phyloP scores from a whole-genome alignment of 2,797 vertebrate genomes.

The Sebastes goodei region DNA sequence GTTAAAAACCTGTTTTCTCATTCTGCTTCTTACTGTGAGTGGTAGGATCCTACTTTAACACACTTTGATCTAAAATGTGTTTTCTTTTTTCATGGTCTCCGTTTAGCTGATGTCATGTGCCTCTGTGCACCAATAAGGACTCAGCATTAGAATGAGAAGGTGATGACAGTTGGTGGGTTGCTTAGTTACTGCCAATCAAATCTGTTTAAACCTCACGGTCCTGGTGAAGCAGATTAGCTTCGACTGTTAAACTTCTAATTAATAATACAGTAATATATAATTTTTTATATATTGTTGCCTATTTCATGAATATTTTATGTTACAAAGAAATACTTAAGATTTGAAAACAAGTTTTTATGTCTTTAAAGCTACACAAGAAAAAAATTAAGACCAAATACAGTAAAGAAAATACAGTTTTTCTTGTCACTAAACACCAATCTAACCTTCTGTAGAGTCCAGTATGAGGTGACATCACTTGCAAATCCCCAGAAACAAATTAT shows the following conservation, averaged over 20 bases:
- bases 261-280: not conserved
- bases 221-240: not conserved
- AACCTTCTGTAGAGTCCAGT: not conserved
- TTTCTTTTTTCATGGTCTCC: not conserved
- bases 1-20: not conserved
- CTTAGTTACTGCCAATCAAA: not conserved
- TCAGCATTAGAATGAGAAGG: no score
- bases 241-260: not conserved
- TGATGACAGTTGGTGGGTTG: not conserved
- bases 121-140: no score
- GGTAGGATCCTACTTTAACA: fast-evolving
- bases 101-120: not conserved
- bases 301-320: not conserved
- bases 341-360: not conserved
- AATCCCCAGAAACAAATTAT: not conserved
- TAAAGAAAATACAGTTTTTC: not conserved
- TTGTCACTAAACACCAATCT: not conserved
- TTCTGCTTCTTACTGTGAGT: not conserved
- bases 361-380: not conserved
- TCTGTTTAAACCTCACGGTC: not conserved
- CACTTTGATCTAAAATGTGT: not conserved
- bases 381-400: not conserved
- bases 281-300: not conserved
- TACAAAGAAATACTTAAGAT: not conserved
- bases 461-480: not conserved